A percentile compares a stretch with the other conserved stretches of the same genome.
These are phyloP conservation scores for Acleris literana DNA, from an alignment of 2,888 invertebrate species.

Conservation along the genomic window DNA sequence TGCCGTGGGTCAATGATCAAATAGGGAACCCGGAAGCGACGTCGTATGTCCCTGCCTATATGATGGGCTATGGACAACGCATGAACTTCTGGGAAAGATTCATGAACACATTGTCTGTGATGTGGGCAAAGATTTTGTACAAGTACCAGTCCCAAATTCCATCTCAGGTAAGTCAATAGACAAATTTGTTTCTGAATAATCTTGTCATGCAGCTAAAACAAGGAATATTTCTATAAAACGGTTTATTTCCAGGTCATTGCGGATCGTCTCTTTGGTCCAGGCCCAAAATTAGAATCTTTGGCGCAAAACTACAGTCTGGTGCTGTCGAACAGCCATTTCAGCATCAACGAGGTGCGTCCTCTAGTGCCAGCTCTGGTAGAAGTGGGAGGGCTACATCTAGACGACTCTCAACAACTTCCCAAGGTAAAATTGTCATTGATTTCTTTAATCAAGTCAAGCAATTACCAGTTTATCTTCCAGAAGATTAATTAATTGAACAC, in stretches of 20 bases:
- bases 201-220: no score
- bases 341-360: slow-evolving; percentile 82
- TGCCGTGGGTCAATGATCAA: slow-evolving; percentile 83
- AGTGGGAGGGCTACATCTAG: slow-evolving; percentile 83
- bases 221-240: no score
- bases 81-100: slow-evolving; percentile 80
- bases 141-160: slow-evolving; percentile 70
- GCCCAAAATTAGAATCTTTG: slow-evolving; percentile 70
- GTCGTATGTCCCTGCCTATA: slow-evolving; percentile 82
- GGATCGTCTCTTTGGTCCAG: slow-evolving; percentile 77
- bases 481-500: slow-evolving; percentile 3
- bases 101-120: slow-evolving; percentile 69
- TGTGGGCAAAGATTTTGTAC: slow-evolving; percentile 69
- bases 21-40: slow-evolving; percentile 83
- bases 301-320: slow-evolving; percentile 80
- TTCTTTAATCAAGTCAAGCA: neutral
- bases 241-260: slow-evolving; percentile 62
- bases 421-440: slow-evolving; percentile 57
- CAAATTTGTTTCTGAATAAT: no score
- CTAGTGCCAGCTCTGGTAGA: slow-evolving; percentile 80
- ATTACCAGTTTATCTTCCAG: neutral
- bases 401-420: slow-evolving; percentile 69
- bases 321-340: slow-evolving; percentile 82
- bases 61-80: slow-evolving; percentile 74
- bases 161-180: slow-evolving; percentile 60